phyloP scores from a whole-genome alignment of 2,797 vertebrate species.

The Schizopygopsis pylzovi region DNA sequence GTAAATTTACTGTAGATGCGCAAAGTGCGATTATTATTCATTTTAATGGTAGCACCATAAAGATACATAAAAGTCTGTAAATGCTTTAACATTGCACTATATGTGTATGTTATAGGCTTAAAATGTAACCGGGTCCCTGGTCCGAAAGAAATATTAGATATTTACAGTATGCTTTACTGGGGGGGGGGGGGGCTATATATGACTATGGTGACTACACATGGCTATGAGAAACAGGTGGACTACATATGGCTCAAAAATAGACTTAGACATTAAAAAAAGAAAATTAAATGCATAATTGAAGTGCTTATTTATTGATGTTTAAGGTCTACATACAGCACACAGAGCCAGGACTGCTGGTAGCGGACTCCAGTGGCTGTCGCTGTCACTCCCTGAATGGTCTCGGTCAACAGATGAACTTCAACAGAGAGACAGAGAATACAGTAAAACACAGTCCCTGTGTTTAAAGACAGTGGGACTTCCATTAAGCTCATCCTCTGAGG shows the following conservation, averaged over 20 bases:
- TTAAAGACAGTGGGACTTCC: slow-evolving; percentile 27
- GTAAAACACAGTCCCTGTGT: slow-evolving; percentile 28
- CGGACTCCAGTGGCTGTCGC: slow-evolving; percentile 85
- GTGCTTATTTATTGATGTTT: neutral
- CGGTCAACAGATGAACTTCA: slow-evolving; percentile 89
- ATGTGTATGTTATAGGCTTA: neutral
- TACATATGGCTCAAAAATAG: neutral
- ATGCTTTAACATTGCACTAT: neutral
- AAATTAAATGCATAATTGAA: neutral
- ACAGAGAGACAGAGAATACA: slow-evolving; percentile 17
- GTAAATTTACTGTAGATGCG: neutral
- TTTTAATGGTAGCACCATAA: neutral
- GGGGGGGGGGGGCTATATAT: too few relatives aligned
- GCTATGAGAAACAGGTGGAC: neutral
- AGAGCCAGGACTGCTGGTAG: slow-evolving; percentile 97
- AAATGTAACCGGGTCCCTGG: neutral
- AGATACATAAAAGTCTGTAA: neutral
- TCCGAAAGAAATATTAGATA: neutral
- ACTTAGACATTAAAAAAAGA: neutral
- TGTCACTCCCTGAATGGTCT: slow-evolving; percentile 93
- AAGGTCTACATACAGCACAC: slow-evolving; percentile 87
- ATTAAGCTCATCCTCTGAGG: slow-evolving; percentile 31
- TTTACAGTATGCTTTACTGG: neutral
- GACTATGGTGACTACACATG: too few relatives aligned
- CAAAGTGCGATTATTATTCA: neutral